Evolutionary conservation across 2,113 vertebrate genomes (phyloP).

Genomic region (Microcebus ravelobensis): DNA sequence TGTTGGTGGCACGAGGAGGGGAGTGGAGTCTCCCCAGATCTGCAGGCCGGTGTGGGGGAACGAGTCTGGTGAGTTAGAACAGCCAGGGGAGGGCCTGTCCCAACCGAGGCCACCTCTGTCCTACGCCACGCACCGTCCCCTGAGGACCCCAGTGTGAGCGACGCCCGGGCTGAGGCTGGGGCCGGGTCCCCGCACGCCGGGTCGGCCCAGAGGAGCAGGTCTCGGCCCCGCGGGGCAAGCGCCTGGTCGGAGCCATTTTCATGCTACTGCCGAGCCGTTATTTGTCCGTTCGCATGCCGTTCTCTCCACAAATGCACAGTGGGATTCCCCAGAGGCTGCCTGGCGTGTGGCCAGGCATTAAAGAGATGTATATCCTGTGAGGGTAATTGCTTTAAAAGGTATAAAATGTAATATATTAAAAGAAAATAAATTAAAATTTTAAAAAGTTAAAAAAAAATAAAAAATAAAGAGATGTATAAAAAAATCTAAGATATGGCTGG

Average conservation of each 20-base stretch:
- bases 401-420: too few relatives aligned
- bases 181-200: not conserved
- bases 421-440: too few relatives aligned
- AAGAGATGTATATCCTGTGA: not conserved
- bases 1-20: not conserved
- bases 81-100: not conserved
- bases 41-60: not conserved
- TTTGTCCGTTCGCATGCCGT: not conserved
- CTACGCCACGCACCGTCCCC: too few relatives aligned
- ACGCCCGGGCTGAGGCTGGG: accelerated
- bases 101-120: not conserved
- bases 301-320: not conserved
- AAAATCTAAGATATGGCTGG: too few relatives aligned
- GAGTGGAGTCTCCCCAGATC: not conserved
- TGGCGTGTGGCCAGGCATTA: not conserved
- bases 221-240: not conserved
- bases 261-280: not conserved
- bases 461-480: too few relatives aligned
- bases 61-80: not conserved
- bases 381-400: too few relatives aligned
- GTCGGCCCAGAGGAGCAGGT: not conserved
- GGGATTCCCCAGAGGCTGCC: not conserved
- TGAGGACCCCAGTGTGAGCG: not conserved
- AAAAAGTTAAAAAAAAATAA: too few relatives aligned
- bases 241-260: not conserved